Percentiles rank a stretch among this genome's conserved stretches.
Evolutionary conservation across 2,888 invertebrate species (phyloP).

Genomic region (Acleris laterana): DNA sequence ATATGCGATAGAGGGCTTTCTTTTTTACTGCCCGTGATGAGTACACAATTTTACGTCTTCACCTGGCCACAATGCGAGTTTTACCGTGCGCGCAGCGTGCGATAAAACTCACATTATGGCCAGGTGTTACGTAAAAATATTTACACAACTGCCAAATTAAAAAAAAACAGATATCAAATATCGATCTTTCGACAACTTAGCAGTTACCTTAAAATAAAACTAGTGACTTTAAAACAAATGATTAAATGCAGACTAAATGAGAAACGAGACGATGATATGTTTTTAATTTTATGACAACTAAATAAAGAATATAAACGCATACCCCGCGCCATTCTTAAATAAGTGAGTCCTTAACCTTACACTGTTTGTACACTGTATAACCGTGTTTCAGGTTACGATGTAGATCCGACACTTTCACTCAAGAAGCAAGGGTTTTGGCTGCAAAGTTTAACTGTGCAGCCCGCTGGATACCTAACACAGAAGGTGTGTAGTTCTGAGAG

Average conservation of each 20-base stretch:
- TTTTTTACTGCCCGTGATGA: too few species aligned
- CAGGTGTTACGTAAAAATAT: too few species aligned
- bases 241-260: conserved; percentile 58
- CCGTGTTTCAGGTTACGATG: not conserved
- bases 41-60: too few species aligned
- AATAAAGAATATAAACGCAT: conserved; percentile 6
- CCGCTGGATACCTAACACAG: too few species aligned
- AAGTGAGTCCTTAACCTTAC: conserved; percentile 20
- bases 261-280: conserved; percentile 43
- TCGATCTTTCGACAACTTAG: not conserved
- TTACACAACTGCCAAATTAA: conserved; percentile 30
- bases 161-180: conserved; percentile 4
- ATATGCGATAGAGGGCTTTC: too few species aligned
- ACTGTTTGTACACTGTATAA: not conserved
- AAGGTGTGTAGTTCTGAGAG: too few species aligned
- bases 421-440: too few species aligned
- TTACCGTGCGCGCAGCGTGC: too few species aligned
- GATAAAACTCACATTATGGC: too few species aligned
- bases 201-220: not conserved
- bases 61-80: too few species aligned
- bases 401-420: conserved; percentile 1
- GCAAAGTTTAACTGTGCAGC: not conserved
- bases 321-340: conserved; percentile 33
- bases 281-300: conserved; percentile 19
- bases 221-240: conserved; percentile 14